These are phyloP conservation scores for Craterocephalus amniculus DNA, from an alignment of 2,797 vertebrate species.

Conservation along the genomic window DNA sequence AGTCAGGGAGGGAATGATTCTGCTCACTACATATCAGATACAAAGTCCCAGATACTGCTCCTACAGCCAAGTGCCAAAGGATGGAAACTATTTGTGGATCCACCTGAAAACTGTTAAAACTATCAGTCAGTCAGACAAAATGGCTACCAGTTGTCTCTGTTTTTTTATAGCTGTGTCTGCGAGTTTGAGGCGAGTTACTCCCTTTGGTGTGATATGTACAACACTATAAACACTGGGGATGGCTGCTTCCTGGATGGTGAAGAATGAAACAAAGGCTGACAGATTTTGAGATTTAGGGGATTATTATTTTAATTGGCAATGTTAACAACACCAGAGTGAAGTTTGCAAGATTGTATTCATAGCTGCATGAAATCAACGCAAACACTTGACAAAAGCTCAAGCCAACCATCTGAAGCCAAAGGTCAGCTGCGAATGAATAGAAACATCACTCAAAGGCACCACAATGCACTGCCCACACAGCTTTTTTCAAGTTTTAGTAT, in stretches of 20 bases:
- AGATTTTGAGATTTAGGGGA: neutral
- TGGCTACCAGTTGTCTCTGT: slow-evolving; percentile 25
- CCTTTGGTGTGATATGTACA: slow-evolving; percentile 21
- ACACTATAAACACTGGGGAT: slow-evolving; percentile 19
- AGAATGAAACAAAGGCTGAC: neutral
- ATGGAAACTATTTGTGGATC: slow-evolving; percentile 55
- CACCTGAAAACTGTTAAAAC: slow-evolving; percentile 55
- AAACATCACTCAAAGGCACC: neutral
- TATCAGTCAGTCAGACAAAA: slow-evolving; percentile 34
- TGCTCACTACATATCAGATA: slow-evolving; percentile 67
- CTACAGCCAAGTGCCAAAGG: slow-evolving; percentile 53
- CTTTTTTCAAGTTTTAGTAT: neutral
- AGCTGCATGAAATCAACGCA: neutral
- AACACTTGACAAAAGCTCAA: neutral
- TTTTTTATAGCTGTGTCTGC: slow-evolving; percentile 34
- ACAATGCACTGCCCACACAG: neutral
- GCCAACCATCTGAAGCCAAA: neutral
- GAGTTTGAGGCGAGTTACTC: slow-evolving; percentile 10
- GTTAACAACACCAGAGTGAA: neutral
- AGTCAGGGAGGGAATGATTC: slow-evolving; percentile 52
- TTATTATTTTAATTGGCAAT: neutral
- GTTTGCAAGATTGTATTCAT: neutral
- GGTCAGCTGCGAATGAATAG: neutral
- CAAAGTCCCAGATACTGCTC: slow-evolving; percentile 26
- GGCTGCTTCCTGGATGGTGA: slow-evolving; percentile 4